These are phyloP conservation scores for Darevskia nairensis DNA, from an alignment of 2,797 vertebrate genomes.

Conservation along the genomic window DNA sequence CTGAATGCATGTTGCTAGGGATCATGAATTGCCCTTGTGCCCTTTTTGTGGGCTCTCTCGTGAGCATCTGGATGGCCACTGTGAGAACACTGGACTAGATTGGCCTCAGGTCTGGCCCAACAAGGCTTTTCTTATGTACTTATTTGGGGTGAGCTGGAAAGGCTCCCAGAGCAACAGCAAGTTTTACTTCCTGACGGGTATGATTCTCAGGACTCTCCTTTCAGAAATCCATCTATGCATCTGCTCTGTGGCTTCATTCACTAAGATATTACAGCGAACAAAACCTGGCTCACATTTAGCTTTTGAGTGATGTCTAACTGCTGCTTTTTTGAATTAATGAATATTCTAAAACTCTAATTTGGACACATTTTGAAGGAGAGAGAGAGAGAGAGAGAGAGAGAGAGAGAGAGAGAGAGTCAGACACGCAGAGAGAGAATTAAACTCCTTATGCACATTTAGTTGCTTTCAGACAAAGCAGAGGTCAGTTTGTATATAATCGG, in stretches of 20 bases:
- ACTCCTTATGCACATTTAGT: not conserved
- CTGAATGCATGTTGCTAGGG: too few species aligned
- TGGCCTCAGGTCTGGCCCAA: not conserved
- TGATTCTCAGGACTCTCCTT: not conserved
- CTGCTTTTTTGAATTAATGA: conserved; percentile 10
- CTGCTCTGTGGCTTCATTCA: not conserved
- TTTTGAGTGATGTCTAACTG: not conserved
- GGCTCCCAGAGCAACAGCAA: not conserved
- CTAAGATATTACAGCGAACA: not conserved
- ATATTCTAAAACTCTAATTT: not conserved
- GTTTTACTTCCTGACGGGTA: not conserved
- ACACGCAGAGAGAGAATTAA: not conserved
- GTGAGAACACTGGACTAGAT: too few species aligned
- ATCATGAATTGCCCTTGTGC: not conserved
- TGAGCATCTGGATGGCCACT: not conserved
- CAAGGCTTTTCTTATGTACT: not conserved
- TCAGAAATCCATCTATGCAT: not conserved
- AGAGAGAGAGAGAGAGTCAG: not conserved
- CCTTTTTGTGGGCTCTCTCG: not conserved
- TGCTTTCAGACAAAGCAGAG: conserved; percentile 2
- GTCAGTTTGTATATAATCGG: conserved; percentile 30
- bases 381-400: not conserved
- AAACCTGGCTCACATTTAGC: not conserved
- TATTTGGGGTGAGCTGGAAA: not conserved
- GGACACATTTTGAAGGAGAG: not conserved